Base-by-base conservation (phyloP, 2,888 invertebrate genomes). In the Antitype chi region DNA sequence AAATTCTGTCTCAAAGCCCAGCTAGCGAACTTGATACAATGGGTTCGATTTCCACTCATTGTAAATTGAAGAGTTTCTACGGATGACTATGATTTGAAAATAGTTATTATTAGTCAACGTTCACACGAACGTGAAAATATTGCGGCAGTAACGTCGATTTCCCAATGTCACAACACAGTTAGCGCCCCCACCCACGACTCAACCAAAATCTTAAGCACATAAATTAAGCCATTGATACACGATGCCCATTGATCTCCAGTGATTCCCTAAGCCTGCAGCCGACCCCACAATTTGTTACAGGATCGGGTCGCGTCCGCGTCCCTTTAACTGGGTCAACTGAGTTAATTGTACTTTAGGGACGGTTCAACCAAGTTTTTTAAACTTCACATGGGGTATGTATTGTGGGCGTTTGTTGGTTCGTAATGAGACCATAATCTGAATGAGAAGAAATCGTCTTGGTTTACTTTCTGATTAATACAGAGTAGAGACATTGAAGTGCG, bases 161-260 rank as follows among this genome's bases (percentile, higher is more conserved):
- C 1, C 32, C 32, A 60, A 32, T 1, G 5, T 11, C 32, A 23
- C 13, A 11, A 60, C 60, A 60, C 60, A 23, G 23, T 49, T 47
- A 52, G 20, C 57, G 28, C 15, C 25, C 43, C 49, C 20, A 47
- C 23, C 8, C 59, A 38, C 43, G 70, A 64, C 13, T 23, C 23
- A 32, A 32, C 13, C 53, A 43, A 64, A 69, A 69, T 64, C 79
- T 83, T 71, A 78, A 72, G 66, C 59, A 74, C 71, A 76, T 79
- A 86, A 85, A 87, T 85, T 79, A 86, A 66, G 53, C 73, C 74
- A 87, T 87, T 81, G 88, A 85, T 81, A 78, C 86, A 70, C 69
- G 78, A 67, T 69, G 74, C 28, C 76, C 80, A 88, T 84, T 87
- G 88, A 86, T 87, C 86, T 78, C 71, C 32, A 15, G 62, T 84